A percentile compares a stretch with the other conserved stretches of the same genome.
Evolutionary conservation across 2,113 vertebrate genomes (phyloP).

Genomic region (Amphiprion percula): DNA sequence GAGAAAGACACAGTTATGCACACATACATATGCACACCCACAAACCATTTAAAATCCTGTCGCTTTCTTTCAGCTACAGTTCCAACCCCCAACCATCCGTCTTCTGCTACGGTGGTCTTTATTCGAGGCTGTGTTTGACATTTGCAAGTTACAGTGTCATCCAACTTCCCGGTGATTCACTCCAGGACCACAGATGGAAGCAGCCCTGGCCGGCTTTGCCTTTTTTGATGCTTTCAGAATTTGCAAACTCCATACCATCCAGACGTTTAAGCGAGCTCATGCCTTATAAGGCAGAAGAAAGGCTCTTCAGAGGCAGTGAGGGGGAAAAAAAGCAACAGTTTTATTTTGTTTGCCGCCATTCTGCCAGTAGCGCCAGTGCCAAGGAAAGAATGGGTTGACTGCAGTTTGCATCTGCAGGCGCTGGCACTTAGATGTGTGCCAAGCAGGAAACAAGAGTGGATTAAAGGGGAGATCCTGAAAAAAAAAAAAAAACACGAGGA

Average conservation of each 20-base stretch:
- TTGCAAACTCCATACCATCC: constrained; percentile 23
- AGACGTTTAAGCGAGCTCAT: not conserved
- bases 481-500: not conserved
- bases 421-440: constrained; percentile 7
- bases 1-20: constrained; percentile 27
- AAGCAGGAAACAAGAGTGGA: constrained; percentile 6
- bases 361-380: constrained; percentile 4
- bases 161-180: constrained; percentile 50
- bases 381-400: constrained; percentile 9
- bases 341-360: constrained; percentile 34
- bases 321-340: constrained; percentile 19
- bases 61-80: constrained; percentile 28
- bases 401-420: constrained; percentile 32
- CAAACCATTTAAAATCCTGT: constrained; percentile 36
- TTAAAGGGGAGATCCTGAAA: not conserved
- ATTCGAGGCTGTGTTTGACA: constrained; percentile 39
- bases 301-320: not conserved
- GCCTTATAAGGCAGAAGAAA: constrained; percentile 18
- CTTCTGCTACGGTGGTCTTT: constrained; percentile 45
- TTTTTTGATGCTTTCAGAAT: constrained; percentile 32
- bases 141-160: constrained; percentile 45
- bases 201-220: constrained; percentile 1
- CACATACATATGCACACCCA: constrained; percentile 45
- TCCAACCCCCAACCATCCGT: constrained; percentile 35
- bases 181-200: constrained; percentile 45